Evolutionary conservation across 1,140 invertebrate species (phyloP), one percentile per base, ranked within the genome.

Genomic region (Aphidius ervi): DNA sequence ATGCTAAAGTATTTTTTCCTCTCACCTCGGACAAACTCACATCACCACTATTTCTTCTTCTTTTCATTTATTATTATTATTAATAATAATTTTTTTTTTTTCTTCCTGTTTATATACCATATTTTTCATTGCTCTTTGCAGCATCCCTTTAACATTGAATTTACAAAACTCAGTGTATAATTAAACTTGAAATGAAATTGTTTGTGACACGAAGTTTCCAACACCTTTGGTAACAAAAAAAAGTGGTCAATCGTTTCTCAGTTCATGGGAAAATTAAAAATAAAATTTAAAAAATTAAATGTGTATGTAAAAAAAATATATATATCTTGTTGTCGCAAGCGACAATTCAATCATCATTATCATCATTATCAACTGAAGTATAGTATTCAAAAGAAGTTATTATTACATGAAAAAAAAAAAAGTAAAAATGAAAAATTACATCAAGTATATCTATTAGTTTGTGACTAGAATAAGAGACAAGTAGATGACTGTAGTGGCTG

Each of bases 141-240:
- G 52, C 47, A 23, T 31, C 23, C 23, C 23, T 31, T 31, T 45
- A 59, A 54, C 59, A 62, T 69, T 67, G 64, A 64, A 66, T 65
- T 66, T 64, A 65, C 56, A 59, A 31, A 31, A 31, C 59, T 47
- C 40, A 39, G 46, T 58, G 45, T 67, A 62, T 70, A 72, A 72
- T 73, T 69, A 70, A 66, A 61, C 63, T 70, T 46, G 59, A 65
- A 72, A 72, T 70, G 67, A 63, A 60, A 68, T 69, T 66, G 60
- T 70, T 67, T 63, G 62, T 62, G 62, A 65, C 61, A 68, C 65
- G 62, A 46, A 48, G 42, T 43, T 45, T 45, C 10, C 43, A 45
- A 10, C 10, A 8, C 43, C 10, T 10, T 10, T 45, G 43, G 47
- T 49, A 20, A 50, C 10, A 20, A 40, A 59, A 9, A 39, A 56